Evolutionary conservation across 2,888 invertebrate species (phyloP).

Genomic region (Lypha dubia): DNA sequence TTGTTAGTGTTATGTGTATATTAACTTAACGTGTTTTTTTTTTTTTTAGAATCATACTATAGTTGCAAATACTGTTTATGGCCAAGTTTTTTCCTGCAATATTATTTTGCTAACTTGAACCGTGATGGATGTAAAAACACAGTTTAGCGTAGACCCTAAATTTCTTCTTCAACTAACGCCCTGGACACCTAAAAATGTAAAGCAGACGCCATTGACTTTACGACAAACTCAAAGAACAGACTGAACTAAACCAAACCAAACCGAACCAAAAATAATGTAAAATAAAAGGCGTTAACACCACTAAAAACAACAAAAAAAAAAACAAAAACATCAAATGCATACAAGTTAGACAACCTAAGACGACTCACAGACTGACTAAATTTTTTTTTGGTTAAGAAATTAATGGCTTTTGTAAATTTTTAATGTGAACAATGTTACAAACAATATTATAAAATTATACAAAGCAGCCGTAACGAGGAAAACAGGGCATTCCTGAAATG

Average conservation of each 20-base stretch:
- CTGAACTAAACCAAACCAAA: slow-evolving; percentile 13
- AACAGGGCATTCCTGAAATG: slow-evolving; percentile 67
- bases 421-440: slow-evolving; percentile 48
- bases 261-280: slow-evolving; percentile 38
- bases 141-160: no score
- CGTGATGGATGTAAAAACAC: no score
- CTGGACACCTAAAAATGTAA: slow-evolving; percentile 50
- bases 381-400: slow-evolving; percentile 41
- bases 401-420: slow-evolving; percentile 60
- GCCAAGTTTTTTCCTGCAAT: no score
- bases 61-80: no score
- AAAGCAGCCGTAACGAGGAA: slow-evolving; percentile 24
- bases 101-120: no score
- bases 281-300: slow-evolving; percentile 72
- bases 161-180: background rate
- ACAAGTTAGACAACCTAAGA: slow-evolving; percentile 7
- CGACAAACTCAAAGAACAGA: slow-evolving; percentile 2
- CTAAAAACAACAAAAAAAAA: slow-evolving; percentile 44
- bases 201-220: slow-evolving; percentile 60
- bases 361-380: slow-evolving; percentile 29
- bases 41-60: no score
- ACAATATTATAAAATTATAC: slow-evolving; percentile 21
- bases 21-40: no score
- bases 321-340: slow-evolving; percentile 25
- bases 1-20: no score